Conservation (phyloP, 1,140 invertebrate genomes). For the Harpegnathos saltator region DNA sequence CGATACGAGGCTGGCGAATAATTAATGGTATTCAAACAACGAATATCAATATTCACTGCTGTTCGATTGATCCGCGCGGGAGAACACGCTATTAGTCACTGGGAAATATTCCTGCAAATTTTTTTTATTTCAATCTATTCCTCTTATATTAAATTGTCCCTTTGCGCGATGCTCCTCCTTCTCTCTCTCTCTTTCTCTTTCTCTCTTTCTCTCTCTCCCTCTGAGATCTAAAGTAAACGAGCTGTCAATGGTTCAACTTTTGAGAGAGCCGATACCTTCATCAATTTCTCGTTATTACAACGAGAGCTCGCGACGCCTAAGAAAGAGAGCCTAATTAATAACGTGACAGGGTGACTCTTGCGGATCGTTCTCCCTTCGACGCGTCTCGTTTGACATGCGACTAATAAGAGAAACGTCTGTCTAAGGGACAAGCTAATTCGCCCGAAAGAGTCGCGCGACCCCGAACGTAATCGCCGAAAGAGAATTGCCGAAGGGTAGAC, state of each 20-base stretch:
- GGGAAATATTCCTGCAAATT: not conserved
- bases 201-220: no score
- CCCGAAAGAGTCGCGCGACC: slow-evolving; percentile 15
- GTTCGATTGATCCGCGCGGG: not conserved
- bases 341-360: not conserved
- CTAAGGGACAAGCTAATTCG: slow-evolving; percentile 31
- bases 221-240: not conserved
- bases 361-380: not conserved
- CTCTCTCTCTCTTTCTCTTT: no score
- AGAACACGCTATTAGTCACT: not conserved
- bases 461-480: slow-evolving; percentile 20
- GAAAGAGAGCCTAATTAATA: slow-evolving; percentile 28
- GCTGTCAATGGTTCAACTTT: not conserved
- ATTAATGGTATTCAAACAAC: slow-evolving; percentile 33
- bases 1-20: not conserved
- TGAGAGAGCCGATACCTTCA: not conserved
- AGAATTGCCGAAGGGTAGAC: slow-evolving; percentile 22
- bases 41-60: slow-evolving; percentile 28
- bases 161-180: not conserved
- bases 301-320: not conserved
- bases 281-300: not conserved
- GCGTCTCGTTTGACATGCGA: not conserved
- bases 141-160: not conserved
- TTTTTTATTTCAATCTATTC: not conserved
- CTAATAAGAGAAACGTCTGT: slow-evolving; percentile 19